Evolutionary conservation across 2,888 invertebrate species (phyloP).

Genomic region (Heliconius aoede): DNA sequence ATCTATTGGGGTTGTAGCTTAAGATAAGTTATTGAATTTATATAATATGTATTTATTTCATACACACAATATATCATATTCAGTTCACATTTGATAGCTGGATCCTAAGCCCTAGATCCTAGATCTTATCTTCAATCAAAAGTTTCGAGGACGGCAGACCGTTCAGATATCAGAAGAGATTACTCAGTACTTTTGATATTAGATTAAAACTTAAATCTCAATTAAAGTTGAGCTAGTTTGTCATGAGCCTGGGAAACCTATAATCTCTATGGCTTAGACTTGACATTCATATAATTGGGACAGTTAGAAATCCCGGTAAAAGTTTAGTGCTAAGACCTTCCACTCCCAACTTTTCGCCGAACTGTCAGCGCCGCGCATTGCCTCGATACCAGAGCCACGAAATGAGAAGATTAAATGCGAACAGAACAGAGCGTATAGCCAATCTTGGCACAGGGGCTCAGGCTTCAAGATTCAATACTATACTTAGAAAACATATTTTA

Average conservation of each 20-base stretch:
- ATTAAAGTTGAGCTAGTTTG: constrained; percentile 20
- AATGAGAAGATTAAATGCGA: too few species aligned
- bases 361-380: too few species aligned
- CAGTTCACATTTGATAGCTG: background rate
- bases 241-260: background rate
- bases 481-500: too few species aligned
- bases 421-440: too few species aligned
- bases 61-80: background rate
- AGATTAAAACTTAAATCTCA: constrained; percentile 16
- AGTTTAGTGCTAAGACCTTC: background rate
- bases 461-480: too few species aligned
- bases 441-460: too few species aligned
- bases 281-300: constrained; percentile 14
- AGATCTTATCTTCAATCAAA: constrained; percentile 4
- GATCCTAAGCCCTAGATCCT: too few species aligned
- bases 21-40: background rate
- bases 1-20: background rate
- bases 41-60: too few species aligned
- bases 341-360: too few species aligned
- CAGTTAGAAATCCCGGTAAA: background rate
- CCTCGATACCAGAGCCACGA: too few species aligned
- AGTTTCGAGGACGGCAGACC: background rate
- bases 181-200: constrained; percentile 13
- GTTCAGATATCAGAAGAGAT: background rate
- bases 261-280: background rate